Conservation (phyloP, 2,113 vertebrate species). For the Scomber japonicus region DNA sequence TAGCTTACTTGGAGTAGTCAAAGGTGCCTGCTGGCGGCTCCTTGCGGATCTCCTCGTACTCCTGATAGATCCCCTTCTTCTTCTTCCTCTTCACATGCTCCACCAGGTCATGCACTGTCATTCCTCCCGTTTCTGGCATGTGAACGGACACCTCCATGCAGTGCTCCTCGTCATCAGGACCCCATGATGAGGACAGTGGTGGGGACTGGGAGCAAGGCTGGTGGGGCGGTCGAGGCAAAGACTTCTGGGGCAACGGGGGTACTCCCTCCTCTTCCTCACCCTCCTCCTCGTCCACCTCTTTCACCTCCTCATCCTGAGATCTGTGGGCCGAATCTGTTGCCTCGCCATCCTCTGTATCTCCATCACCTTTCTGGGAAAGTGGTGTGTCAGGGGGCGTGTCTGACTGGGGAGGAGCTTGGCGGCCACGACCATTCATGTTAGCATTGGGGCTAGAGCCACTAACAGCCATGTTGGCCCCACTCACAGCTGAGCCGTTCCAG, state of each 20-base stretch:
- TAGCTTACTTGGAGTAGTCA: constrained; percentile 86
- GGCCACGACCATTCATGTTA: constrained; percentile 81
- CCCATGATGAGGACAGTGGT: constrained; percentile 70
- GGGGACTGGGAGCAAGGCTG: constrained; percentile 73
- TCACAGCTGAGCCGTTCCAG: constrained; percentile 86
- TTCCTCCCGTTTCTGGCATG: constrained; percentile 82
- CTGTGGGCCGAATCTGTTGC: constrained; percentile 24
- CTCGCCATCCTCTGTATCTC: neutral
- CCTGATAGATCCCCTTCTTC: constrained; percentile 88
- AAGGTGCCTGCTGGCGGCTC: constrained; percentile 85
- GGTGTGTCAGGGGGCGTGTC: constrained; percentile 86
- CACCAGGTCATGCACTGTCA: constrained; percentile 82
- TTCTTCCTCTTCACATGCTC: constrained; percentile 84
- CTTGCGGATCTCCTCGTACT: constrained; percentile 88
- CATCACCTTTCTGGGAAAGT: constrained; percentile 71
- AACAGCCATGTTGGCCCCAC: constrained; percentile 46
- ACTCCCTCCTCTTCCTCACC: constrained; percentile 73
- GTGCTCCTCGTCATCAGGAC: constrained; percentile 62
- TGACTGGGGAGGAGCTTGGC: constrained; percentile 85
- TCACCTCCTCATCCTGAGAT: constrained; percentile 48
- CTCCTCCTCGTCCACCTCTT: constrained; percentile 47
- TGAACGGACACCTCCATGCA: constrained; percentile 82
- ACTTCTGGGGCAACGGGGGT: constrained; percentile 87
- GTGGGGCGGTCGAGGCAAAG: constrained; percentile 81
- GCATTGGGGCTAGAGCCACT: constrained; percentile 70